Conservation (phyloP, 2,888 invertebrate species). For the Argyresthia goedartella region DNA sequence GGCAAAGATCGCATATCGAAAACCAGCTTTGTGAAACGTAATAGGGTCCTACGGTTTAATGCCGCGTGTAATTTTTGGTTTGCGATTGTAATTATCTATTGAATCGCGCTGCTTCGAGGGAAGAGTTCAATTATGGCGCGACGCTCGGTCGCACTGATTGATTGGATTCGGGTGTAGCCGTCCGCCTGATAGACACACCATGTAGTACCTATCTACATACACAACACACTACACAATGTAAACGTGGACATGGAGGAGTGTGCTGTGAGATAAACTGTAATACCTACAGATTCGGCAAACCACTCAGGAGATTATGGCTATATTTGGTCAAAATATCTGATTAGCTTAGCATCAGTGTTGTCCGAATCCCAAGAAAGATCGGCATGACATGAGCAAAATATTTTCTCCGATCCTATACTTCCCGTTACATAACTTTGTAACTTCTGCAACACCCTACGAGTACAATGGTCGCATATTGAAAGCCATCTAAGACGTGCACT, state of each 20-base stretch:
- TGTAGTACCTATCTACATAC: constrained; percentile 19
- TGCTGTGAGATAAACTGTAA: too few relatives aligned
- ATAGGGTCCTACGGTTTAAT: constrained; percentile 61
- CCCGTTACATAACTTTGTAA: too few relatives aligned
- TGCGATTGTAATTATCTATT: constrained; percentile 67
- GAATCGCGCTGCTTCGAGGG: constrained; percentile 49
- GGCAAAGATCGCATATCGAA: constrained; percentile 60
- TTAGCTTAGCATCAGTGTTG: too few relatives aligned
- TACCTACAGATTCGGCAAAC: too few relatives aligned
- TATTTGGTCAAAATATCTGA: too few relatives aligned
- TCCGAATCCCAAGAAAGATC: too few relatives aligned
- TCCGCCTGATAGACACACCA: constrained; percentile 44
- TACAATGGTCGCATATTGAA: too few relatives aligned
- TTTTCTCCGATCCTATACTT: too few relatives aligned
- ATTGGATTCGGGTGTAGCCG: constrained; percentile 51
- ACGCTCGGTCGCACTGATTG: constrained; percentile 56
- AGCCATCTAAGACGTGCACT: too few relatives aligned
- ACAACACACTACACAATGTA: background rate
- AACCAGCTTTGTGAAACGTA: constrained; percentile 57
- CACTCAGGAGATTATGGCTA: too few relatives aligned
- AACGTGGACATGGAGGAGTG: background rate
- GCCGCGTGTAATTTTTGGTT: constrained; percentile 67
- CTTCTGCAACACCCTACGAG: too few relatives aligned
- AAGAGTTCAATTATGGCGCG: constrained; percentile 64
- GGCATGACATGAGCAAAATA: too few relatives aligned